A percentile compares a stretch with the other conserved stretches of the same genome.
phyloP scores from a whole-genome alignment of 2,888 invertebrate genomes.

The Megamerina dolium region DNA sequence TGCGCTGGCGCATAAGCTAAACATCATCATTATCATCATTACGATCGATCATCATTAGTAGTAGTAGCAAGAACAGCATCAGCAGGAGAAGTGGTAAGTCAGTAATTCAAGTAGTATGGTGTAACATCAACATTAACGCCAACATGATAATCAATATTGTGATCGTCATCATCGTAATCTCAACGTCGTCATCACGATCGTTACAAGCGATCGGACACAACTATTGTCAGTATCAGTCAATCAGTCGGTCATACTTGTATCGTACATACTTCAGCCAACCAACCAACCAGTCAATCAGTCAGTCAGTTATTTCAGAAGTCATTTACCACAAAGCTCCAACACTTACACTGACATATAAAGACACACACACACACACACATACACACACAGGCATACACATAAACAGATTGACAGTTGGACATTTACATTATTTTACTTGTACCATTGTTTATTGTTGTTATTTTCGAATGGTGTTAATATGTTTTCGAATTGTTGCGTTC shows the following conservation, averaged over 20 bases:
- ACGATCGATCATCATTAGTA: not conserved
- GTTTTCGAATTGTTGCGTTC: conserved; percentile 4
- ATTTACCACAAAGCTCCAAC: not conserved
- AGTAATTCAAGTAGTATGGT: not conserved
- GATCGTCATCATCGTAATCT: no score
- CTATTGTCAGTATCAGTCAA: conserved; percentile 14
- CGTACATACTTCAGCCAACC: conserved; percentile 1
- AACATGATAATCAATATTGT: conserved; percentile 10
- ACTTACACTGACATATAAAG: not conserved
- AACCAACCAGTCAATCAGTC: conserved; percentile 1
- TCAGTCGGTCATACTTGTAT: no score
- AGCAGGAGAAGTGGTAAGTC: not conserved
- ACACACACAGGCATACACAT: not conserved
- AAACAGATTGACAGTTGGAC: no score
- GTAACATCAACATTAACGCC: conserved; percentile 3
- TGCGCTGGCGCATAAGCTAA: conserved; percentile 18
- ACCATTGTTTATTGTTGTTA: no score
- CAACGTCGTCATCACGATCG: no score
- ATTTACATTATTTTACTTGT: not conserved
- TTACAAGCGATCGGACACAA: no score
- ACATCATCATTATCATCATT: conserved; percentile 4
- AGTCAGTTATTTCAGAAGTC: conserved; percentile 6
- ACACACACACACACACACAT: no score
- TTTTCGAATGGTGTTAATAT: conserved; percentile 5
- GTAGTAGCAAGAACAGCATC: not conserved